Percentiles rank a stretch among this genome's conserved stretches.
These are phyloP conservation scores for Aethina tumida DNA, from an alignment of 1,140 invertebrate species.

Conservation along the genomic window DNA sequence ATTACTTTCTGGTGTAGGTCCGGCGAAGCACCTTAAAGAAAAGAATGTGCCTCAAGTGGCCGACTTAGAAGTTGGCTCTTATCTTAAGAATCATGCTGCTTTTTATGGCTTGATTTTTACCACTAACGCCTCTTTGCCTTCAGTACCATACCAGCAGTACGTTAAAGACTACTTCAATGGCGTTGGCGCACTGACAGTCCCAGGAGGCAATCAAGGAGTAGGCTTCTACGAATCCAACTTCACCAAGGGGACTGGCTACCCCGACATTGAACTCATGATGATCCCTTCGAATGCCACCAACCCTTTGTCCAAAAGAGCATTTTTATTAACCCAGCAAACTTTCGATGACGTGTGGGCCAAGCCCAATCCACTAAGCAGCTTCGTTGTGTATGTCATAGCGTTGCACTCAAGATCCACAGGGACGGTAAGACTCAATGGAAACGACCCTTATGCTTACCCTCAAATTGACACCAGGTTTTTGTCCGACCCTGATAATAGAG, in stretches of 20 bases:
- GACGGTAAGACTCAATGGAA: too few relatives aligned
- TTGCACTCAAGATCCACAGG: too few relatives aligned
- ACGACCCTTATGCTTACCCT: slow-evolving; percentile 63
- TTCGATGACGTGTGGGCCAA: slow-evolving; percentile 35
- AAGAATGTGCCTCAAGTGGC: slow-evolving; percentile 32
- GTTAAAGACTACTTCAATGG: slow-evolving; percentile 5
- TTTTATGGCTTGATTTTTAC: slow-evolving; percentile 65
- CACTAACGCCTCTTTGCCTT: not conserved
- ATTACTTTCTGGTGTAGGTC: slow-evolving; percentile 49
- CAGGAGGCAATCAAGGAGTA: not conserved
- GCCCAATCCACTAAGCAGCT: slow-evolving; percentile 65
- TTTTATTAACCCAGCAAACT: not conserved
- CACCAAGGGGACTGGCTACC: slow-evolving; percentile 13
- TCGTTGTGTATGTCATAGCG: too few relatives aligned
- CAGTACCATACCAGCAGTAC: not conserved
- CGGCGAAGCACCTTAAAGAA: slow-evolving; percentile 36
- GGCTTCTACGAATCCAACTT: slow-evolving; percentile 34
- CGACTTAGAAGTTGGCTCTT: slow-evolving; percentile 58
- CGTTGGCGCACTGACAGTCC: not conserved
- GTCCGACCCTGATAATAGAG: slow-evolving; percentile 43
- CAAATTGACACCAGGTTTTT: slow-evolving; percentile 70
- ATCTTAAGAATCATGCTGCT: slow-evolving; percentile 76
- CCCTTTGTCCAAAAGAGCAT: slow-evolving; percentile 24
- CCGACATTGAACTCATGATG: slow-evolving; percentile 1
- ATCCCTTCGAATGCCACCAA: slow-evolving; percentile 51